Conservation (phyloP, 2,113 vertebrate species). For the Megalops atlanticus region DNA sequence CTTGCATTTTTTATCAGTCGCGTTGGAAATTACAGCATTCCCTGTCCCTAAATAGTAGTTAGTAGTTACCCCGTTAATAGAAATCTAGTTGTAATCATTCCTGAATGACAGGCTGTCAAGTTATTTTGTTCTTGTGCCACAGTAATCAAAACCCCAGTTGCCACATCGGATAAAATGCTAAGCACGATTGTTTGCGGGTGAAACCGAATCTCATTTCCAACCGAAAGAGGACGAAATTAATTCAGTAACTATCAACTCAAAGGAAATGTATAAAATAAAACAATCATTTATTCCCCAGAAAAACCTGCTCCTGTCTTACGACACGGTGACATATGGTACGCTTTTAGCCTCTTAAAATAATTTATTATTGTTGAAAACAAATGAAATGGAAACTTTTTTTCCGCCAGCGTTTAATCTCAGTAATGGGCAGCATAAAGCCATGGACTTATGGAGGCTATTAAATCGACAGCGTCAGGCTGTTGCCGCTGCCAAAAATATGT, state of each 20-base stretch:
- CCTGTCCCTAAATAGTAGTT: too few relatives aligned
- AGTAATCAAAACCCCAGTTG: background rate
- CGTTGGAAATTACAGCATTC: too few relatives aligned
- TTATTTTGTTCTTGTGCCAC: too few relatives aligned
- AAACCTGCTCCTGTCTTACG: background rate
- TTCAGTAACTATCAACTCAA: background rate
- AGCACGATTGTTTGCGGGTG: background rate
- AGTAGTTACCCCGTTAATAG: too few relatives aligned
- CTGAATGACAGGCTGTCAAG: too few relatives aligned
- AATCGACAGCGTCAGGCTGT: background rate
- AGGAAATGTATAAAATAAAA: too few relatives aligned
- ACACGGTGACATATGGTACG: background rate
- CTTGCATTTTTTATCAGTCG: too few relatives aligned
- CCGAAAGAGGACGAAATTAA: too few relatives aligned
- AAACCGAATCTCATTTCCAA: too few relatives aligned
- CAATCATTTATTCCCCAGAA: background rate
- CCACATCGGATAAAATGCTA: background rate
- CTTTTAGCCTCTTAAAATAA: background rate
- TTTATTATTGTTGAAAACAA: background rate
- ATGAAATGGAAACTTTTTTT: constrained; percentile 1
- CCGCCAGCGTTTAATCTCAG: background rate
- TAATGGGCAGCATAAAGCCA: constrained; percentile 7
- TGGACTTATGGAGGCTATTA: background rate
- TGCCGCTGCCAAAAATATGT: background rate
- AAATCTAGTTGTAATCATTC: too few relatives aligned